Conservation (phyloP, 1,140 invertebrate species). For the Caenorhabditis briggsae region DNA sequence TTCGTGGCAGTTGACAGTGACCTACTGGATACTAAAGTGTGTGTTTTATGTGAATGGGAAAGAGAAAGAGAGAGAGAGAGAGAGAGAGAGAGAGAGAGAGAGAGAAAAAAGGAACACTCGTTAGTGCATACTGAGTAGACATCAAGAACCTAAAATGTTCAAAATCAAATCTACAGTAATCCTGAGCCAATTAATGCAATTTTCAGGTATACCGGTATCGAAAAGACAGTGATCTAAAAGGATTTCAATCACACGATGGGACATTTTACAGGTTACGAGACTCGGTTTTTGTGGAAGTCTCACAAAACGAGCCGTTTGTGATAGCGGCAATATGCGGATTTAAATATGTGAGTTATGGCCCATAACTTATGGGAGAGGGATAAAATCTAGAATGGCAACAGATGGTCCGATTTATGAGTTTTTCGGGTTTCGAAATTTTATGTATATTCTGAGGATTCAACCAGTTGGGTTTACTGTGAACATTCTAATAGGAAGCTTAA, state of each 20-base stretch:
- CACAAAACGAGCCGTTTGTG: slow-evolving; percentile 47
- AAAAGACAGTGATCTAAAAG: slow-evolving; percentile 49
- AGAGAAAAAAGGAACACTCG: not conserved
- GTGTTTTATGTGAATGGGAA: not conserved
- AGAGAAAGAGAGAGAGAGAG: no score
- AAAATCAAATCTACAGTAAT: not conserved
- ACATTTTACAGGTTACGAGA: slow-evolving; percentile 50
- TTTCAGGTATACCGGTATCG: slow-evolving; percentile 48
- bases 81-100: not conserved
- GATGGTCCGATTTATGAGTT: not conserved
- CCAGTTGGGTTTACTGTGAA: no score
- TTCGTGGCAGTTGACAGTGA: slow-evolving; percentile 5
- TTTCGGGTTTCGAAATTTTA: not conserved
- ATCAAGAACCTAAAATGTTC: not conserved
- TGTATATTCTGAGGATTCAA: no score
- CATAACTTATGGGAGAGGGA: not conserved
- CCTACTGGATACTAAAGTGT: not conserved
- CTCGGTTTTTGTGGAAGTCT: slow-evolving; percentile 44
- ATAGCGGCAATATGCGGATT: slow-evolving; percentile 52
- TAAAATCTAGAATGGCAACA: not conserved
- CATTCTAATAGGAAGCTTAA: no score
- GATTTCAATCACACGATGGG: slow-evolving; percentile 49
- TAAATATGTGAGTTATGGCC: slow-evolving; percentile 40
- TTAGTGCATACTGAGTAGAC: not conserved
- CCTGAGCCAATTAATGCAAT: not conserved